phyloP scores from a whole-genome alignment of 2,888 invertebrate species.

The Drosophila niveifrons region DNA sequence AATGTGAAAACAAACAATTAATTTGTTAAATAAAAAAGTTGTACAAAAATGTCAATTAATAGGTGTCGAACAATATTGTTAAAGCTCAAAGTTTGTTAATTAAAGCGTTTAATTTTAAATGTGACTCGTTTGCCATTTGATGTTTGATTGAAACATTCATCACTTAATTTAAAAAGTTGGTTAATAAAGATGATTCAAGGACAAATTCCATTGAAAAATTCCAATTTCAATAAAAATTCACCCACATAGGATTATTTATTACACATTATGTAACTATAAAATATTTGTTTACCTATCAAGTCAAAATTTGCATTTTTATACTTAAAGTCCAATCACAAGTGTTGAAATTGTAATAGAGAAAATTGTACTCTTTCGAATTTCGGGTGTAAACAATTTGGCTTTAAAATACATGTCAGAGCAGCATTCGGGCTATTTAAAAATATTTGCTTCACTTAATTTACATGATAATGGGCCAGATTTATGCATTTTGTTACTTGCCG shows the following conservation, averaged over 20 bases:
- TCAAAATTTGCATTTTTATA: neutral
- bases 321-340: slow-evolving; percentile 1
- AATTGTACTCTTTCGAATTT: slow-evolving; percentile 10
- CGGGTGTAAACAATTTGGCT: slow-evolving; percentile 52
- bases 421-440: slow-evolving; percentile 50
- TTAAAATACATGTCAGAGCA: slow-evolving; percentile 45
- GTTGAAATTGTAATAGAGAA: slow-evolving; percentile 7
- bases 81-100: no score
- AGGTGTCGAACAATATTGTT: no score
- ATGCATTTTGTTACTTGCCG: slow-evolving; percentile 48
- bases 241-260: no score
- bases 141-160: no score
- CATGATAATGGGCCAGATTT: slow-evolving; percentile 63
- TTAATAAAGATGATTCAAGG: no score
- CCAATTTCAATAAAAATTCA: neutral
- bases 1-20: no score
- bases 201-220: no score
- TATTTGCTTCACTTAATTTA: slow-evolving; percentile 65
- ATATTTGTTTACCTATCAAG: neutral
- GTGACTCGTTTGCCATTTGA: no score
- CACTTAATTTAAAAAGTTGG: no score
- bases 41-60: no score
- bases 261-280: neutral
- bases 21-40: no score
- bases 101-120: no score